phyloP scores from a whole-genome alignment of 1,140 invertebrate genomes.

The Musca vetustissima region DNA sequence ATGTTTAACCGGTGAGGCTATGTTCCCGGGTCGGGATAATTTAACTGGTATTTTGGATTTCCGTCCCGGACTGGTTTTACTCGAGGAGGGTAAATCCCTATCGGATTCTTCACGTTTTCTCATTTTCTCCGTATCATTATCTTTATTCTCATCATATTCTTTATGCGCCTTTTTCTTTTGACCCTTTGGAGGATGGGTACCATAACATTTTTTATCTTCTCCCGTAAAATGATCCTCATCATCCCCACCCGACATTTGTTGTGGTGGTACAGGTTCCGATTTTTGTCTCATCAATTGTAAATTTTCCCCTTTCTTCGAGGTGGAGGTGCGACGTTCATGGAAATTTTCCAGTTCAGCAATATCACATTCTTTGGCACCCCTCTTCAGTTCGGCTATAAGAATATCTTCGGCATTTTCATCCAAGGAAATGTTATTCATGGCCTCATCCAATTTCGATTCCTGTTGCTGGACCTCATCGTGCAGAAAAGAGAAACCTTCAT shows the following conservation, averaged over 20 bases:
- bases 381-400: constrained; percentile 49
- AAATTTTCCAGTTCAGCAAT: constrained; percentile 39
- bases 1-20: constrained; percentile 44
- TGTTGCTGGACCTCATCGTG: constrained; percentile 49
- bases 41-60: constrained; percentile 55
- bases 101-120: constrained; percentile 29
- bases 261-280: constrained; percentile 44
- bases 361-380: constrained; percentile 39
- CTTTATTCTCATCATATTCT: constrained; percentile 45
- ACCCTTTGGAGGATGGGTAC: constrained; percentile 49
- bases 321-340: constrained; percentile 43
- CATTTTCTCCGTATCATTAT: constrained; percentile 44
- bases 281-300: constrained; percentile 44
- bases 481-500: constrained; percentile 50
- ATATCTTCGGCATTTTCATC: constrained; percentile 51
- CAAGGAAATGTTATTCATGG: constrained; percentile 49
- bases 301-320: constrained; percentile 35
- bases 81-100: constrained; percentile 27
- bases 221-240: too few species aligned
- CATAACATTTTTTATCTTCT: constrained; percentile 37
- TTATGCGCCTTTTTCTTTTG: constrained; percentile 9
- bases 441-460: constrained; percentile 50
- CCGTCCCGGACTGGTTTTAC: constrained; percentile 46
- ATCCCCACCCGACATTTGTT: not conserved
- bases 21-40: constrained; percentile 38